phyloP scores from a whole-genome alignment of 2,888 invertebrate species.

The Synergus gifuensis region DNA sequence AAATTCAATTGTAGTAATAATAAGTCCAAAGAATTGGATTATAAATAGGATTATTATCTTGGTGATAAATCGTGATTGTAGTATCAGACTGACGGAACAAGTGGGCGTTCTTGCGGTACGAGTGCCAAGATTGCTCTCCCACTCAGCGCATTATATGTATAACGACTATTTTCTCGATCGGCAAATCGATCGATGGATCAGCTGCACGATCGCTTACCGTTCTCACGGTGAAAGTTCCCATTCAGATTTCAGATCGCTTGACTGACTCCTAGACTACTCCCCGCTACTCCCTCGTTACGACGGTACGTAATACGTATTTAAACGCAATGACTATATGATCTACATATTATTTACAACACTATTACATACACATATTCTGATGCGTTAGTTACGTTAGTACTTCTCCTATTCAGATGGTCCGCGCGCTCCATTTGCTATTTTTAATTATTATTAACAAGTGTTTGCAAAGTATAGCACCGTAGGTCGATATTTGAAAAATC shows the following conservation, averaged over 20 bases:
- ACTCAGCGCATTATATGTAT: conserved; percentile 32
- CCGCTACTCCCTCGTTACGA: conserved; percentile 40
- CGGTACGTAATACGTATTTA: conserved; percentile 44
- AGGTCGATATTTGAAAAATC: conserved; percentile 51
- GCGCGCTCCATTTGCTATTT: conserved; percentile 41
- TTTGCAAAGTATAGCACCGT: conserved; percentile 55
- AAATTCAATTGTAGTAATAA: background rate
- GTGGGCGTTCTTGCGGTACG: background rate
- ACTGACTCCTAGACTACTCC: conserved; percentile 42
- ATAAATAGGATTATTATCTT: background rate
- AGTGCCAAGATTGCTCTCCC: background rate
- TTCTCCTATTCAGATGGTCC: conserved; percentile 39
- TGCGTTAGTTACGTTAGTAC: conserved; percentile 53
- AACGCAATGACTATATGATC: conserved; percentile 54
- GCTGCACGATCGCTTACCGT: background rate
- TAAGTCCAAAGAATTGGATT: background rate
- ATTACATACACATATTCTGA: conserved; percentile 49
- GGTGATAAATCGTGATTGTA: background rate
- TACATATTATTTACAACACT: conserved; percentile 58
- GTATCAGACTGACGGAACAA: background rate
- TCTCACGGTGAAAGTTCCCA: conserved; percentile 41
- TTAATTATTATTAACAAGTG: conserved; percentile 44
- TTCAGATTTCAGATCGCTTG: conserved; percentile 26
- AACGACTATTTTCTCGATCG: conserved; percentile 17
- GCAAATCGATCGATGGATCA: conserved; percentile 10